A percentile compares a stretch with the other conserved stretches of the same genome.
These are phyloP conservation scores for Streblospio benedicti DNA, from an alignment of 1,140 invertebrate species.

Conservation along the genomic window DNA sequence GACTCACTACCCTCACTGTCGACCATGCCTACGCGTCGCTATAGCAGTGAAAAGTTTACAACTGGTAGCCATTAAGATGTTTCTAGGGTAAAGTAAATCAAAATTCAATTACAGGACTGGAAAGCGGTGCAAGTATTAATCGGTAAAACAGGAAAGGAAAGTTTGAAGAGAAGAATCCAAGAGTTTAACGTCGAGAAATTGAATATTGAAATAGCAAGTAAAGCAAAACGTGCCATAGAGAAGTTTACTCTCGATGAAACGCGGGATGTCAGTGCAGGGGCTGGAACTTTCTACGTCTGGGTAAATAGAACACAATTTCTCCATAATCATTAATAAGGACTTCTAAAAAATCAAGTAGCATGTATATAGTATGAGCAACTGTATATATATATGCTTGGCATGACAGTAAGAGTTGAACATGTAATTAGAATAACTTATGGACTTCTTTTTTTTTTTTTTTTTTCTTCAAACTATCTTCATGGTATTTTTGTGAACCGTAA, in stretches of 20 bases:
- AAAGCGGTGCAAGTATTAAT: slow-evolving; percentile 28
- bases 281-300: slow-evolving; percentile 42
- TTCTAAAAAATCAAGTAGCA: too few relatives aligned
- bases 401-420: too few relatives aligned
- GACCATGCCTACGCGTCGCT: too few relatives aligned
- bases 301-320: slow-evolving; percentile 24
- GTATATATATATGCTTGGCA: too few relatives aligned
- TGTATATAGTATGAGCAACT: too few relatives aligned
- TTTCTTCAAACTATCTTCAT: too few relatives aligned
- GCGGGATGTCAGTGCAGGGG: slow-evolving; percentile 33
- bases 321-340: too few relatives aligned
- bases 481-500: too few relatives aligned
- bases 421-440: too few relatives aligned
- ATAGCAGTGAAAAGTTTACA: too few relatives aligned
- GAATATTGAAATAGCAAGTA: slow-evolving; percentile 23
- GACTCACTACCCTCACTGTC: too few relatives aligned
- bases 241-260: slow-evolving; percentile 30
- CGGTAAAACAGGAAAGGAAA: slow-evolving; percentile 35
- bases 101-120: slow-evolving; percentile 32
- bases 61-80: background rate
- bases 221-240: slow-evolving; percentile 26
- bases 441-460: too few relatives aligned
- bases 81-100: background rate
- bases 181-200: slow-evolving; percentile 33
- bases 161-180: slow-evolving; percentile 35